These are phyloP conservation scores for Axinella damicornis DNA, from an alignment of 37 sponge, comb jelly and placozoan genomes.

Conservation along the genomic window DNA sequence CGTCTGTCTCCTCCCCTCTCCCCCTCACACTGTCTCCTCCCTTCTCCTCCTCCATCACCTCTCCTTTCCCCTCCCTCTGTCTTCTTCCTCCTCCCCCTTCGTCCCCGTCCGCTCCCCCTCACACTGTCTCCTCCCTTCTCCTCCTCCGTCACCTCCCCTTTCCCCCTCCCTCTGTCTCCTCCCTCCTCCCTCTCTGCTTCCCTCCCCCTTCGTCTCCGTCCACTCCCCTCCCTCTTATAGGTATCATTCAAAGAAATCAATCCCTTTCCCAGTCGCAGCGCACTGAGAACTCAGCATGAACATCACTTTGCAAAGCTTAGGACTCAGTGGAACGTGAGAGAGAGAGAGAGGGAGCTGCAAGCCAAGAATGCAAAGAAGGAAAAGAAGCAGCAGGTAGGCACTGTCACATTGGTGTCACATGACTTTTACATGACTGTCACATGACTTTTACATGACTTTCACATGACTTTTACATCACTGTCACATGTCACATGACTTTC, in stretches of 20 bases:
- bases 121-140: too few species aligned
- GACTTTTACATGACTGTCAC: background rate
- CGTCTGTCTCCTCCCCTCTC: too few species aligned
- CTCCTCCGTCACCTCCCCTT: background rate
- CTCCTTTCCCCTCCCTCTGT: too few species aligned
- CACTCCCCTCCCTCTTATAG: background rate
- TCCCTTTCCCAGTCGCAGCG: slow-evolving; percentile 36
- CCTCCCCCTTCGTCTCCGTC: too few species aligned
- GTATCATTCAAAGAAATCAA: slow-evolving; percentile 28
- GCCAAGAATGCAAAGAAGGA: background rate
- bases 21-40: too few species aligned
- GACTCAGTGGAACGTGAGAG: slow-evolving; percentile 10
- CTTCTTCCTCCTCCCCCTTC: too few species aligned
- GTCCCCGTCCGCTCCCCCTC: too few species aligned
- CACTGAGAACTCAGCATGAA: background rate
- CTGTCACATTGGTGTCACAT: too few species aligned
- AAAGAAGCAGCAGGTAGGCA: background rate
- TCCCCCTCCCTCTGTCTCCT: background rate
- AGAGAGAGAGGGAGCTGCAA: slow-evolving; percentile 23
- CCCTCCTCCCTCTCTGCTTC: background rate
- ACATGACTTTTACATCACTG: background rate
- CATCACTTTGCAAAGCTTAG: background rate
- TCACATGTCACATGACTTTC: background rate
- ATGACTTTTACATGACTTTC: background rate
- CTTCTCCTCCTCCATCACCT: too few species aligned